A percentile compares a stretch with the other conserved stretches of the same genome.
Evolutionary conservation across 1,140 invertebrate genomes (phyloP).

Genomic region (Aleiodes sp.): DNA sequence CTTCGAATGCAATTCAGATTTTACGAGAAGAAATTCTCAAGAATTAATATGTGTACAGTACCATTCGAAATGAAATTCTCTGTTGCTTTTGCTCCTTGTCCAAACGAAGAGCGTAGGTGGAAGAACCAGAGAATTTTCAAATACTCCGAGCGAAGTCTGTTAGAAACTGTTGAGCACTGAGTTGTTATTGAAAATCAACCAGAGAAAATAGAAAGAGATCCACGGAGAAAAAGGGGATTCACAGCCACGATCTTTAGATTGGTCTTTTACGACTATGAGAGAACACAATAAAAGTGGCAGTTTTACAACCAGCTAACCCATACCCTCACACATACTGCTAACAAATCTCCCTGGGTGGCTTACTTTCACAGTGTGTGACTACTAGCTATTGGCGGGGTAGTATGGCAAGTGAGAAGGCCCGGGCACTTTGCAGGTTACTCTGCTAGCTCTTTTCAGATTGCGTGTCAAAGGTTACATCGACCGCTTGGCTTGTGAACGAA

Average conservation of each 20-base stretch:
- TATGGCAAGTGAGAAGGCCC: neutral
- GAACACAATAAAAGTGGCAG: constrained; percentile 41
- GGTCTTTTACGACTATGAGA: constrained; percentile 32
- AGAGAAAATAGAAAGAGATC: neutral
- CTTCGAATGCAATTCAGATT: too few relatives aligned
- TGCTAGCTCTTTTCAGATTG: constrained; percentile 45
- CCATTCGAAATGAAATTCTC: too few relatives aligned
- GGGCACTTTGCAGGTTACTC: constrained; percentile 21
- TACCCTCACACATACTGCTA: neutral
- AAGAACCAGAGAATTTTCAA: neutral
- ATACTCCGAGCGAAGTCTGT: neutral
- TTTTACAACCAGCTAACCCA: constrained; percentile 41
- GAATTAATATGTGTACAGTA: too few relatives aligned
- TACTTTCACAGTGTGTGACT: constrained; percentile 33
- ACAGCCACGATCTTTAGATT: constrained; percentile 8
- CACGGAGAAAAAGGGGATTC: neutral
- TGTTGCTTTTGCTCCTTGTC: too few relatives aligned
- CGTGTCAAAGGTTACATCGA: constrained; percentile 61
- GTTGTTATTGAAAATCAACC: neutral
- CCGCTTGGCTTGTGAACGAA: constrained; percentile 31
- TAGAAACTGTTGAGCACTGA: neutral
- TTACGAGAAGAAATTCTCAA: too few relatives aligned
- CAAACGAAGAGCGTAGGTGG: neutral
- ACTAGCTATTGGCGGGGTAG: neutral
- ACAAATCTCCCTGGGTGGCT: constrained; percentile 26